Evolutionary conservation across 1,140 invertebrate genomes (phyloP).

Genomic region (Drosophila azteca): DNA sequence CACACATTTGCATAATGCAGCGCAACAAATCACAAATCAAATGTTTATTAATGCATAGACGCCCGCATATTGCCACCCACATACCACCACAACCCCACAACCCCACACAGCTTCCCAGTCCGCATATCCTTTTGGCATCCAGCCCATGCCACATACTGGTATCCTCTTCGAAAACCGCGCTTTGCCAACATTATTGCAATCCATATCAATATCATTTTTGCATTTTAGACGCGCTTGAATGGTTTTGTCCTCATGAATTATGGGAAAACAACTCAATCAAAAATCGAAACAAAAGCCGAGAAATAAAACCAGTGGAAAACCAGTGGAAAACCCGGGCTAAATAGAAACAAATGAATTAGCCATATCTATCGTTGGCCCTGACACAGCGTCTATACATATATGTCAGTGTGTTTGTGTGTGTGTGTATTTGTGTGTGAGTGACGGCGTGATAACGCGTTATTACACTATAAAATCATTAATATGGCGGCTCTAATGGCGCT

Average conservation of each 20-base stretch:
- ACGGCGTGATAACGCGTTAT: slow-evolving; percentile 78
- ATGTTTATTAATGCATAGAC: slow-evolving; percentile 69
- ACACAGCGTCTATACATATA: neutral
- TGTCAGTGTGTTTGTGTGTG: slow-evolving; percentile 38
- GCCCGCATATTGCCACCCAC: slow-evolving; percentile 14
- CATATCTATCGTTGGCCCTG: slow-evolving; percentile 44
- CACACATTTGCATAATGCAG: slow-evolving; percentile 75
- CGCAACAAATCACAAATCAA: slow-evolving; percentile 73
- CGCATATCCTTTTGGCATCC: neutral
- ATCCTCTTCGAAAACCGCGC: neutral
- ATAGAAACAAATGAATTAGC: slow-evolving; percentile 69
- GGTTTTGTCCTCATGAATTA: slow-evolving; percentile 55
- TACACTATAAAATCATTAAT: slow-evolving; percentile 80
- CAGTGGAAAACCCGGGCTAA: neutral
- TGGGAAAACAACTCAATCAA: slow-evolving; percentile 74
- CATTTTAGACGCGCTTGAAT: slow-evolving; percentile 46
- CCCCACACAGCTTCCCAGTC: neutral
- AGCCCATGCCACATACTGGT: too few species aligned
- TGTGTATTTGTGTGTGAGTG: slow-evolving; percentile 48
- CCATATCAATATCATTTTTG: slow-evolving; percentile 61
- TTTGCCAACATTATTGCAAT: slow-evolving; percentile 20
- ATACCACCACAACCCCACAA: neutral
- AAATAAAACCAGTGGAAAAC: slow-evolving; percentile 7
- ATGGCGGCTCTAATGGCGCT: slow-evolving; percentile 66
- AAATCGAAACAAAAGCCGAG: slow-evolving; percentile 52